These are phyloP conservation scores for Coecobrya sp. DNA, from an alignment of 2,888 invertebrate species.

Conservation along the genomic window DNA sequence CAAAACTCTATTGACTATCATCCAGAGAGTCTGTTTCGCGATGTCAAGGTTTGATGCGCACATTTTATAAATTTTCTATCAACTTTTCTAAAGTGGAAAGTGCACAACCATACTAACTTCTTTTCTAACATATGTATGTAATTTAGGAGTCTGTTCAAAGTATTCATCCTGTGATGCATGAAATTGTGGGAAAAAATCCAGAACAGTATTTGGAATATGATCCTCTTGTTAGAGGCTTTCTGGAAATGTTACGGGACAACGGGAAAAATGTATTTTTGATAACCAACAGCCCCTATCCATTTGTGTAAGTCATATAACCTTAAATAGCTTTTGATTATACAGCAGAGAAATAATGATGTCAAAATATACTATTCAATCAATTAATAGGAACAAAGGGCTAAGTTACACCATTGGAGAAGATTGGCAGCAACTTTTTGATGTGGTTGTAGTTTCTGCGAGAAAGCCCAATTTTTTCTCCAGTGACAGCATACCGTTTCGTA, in stretches of 20 bases:
- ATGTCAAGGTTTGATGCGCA: conserved; percentile 92
- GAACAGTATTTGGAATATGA: conserved; percentile 94
- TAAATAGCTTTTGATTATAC: no score
- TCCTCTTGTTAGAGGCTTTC: conserved; percentile 92
- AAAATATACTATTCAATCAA: not conserved
- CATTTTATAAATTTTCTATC: not conserved
- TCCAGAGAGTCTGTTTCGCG: conserved; percentile 98
- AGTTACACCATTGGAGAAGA: conserved; percentile 94
- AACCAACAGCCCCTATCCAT: conserved; percentile 98
- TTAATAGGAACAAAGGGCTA: conserved; percentile 94
- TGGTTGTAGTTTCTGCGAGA: conserved; percentile 97
- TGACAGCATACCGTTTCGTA: conserved; percentile 96
- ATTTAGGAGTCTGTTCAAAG: conserved; percentile 95
- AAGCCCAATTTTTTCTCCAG: conserved; percentile 98
- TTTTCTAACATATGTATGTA: no score
- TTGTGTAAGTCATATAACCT: conserved; percentile 97
- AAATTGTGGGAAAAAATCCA: conserved; percentile 94
- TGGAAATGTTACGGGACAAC: conserved; percentile 92
- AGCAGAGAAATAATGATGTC: not conserved
- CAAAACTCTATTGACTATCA: conserved; percentile 96
- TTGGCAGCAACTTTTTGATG: conserved; percentile 97
- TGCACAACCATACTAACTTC: no score
- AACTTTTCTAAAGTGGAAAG: not conserved
- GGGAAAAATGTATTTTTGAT: conserved; percentile 97
- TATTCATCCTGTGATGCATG: conserved; percentile 96